phyloP scores from a whole-genome alignment of 2,888 invertebrate species.

The Scotopteryx bipunctaria region DNA sequence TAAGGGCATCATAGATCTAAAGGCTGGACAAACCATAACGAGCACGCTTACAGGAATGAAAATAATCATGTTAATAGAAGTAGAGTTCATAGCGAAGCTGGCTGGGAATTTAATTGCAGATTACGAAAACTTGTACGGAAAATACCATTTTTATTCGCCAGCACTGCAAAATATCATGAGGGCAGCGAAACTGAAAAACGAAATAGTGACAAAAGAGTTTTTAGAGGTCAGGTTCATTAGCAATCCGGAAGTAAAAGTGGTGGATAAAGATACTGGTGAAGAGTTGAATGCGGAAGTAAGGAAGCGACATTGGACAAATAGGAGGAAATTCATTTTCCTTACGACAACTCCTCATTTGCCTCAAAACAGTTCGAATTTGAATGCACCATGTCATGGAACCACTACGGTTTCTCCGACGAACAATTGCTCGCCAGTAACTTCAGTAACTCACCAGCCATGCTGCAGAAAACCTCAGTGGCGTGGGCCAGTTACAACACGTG shows the following conservation, averaged over 20 bases:
- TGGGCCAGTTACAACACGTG: too few species aligned
- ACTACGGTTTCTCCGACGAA: too few species aligned
- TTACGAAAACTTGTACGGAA: slow-evolving; percentile 58
- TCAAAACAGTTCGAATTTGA: too few species aligned
- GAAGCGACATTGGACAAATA: slow-evolving; percentile 19
- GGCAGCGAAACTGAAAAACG: slow-evolving; percentile 55
- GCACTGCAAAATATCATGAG: slow-evolving; percentile 57
- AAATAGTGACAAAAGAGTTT: slow-evolving; percentile 54
- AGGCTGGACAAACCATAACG: slow-evolving; percentile 49
- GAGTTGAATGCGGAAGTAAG: slow-evolving; percentile 33
- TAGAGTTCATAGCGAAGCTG: slow-evolving; percentile 52
- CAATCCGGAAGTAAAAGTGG: slow-evolving; percentile 52
- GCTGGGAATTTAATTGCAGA: slow-evolving; percentile 57
- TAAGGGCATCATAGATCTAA: slow-evolving; percentile 44
- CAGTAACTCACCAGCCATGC: too few species aligned
- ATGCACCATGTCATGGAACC: too few species aligned
- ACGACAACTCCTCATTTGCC: background rate
- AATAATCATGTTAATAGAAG: slow-evolving; percentile 52
- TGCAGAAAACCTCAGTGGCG: too few species aligned
- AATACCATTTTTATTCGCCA: slow-evolving; percentile 68
- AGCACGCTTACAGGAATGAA: slow-evolving; percentile 51
- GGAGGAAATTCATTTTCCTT: slow-evolving; percentile 23
- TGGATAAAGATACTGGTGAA: slow-evolving; percentile 49
- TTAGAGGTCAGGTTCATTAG: slow-evolving; percentile 59
- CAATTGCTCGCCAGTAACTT: too few species aligned